Conservation (phyloP, 1,140 invertebrate species). For the Eriosoma lanigerum region DNA sequence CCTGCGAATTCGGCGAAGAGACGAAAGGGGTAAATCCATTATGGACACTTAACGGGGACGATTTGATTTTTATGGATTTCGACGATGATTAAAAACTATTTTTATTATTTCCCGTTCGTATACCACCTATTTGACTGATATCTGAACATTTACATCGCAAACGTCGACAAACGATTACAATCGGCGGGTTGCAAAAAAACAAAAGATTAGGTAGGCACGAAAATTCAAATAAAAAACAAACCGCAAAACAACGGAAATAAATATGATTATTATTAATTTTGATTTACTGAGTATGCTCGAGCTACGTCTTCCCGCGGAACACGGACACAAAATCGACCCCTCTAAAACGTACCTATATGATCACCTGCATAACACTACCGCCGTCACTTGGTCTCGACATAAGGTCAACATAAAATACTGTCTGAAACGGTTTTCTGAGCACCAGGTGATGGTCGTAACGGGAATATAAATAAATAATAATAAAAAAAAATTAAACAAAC, state of each 20-base stretch:
- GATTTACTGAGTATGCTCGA: conserved; percentile 11
- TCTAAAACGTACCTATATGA: not conserved
- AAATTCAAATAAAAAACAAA: too few relatives aligned
- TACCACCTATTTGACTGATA: conserved; percentile 12
- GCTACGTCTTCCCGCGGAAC: not conserved
- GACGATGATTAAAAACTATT: conserved; percentile 44
- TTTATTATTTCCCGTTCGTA: conserved; percentile 10
- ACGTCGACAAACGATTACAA: not conserved
- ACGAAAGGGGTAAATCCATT: conserved; percentile 46
- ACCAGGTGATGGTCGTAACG: conserved; percentile 32
- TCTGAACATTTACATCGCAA: not conserved
- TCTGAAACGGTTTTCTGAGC: not conserved
- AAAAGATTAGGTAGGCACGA: too few relatives aligned
- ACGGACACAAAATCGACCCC: not conserved
- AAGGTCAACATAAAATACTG: conserved; percentile 29
- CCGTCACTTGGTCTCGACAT: not conserved
- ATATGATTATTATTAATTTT: conserved; percentile 34
- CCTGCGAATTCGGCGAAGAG: not conserved
- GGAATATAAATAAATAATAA: not conserved
- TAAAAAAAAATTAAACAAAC: conserved; percentile 44
- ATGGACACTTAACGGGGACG: conserved; percentile 24
- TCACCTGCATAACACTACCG: conserved; percentile 22
- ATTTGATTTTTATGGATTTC: conserved; percentile 43
- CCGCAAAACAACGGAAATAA: not conserved
- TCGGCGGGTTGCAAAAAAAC: not conserved